These are phyloP conservation scores for Camponotus fellah DNA, from an alignment of 2,888 invertebrate genomes.

Conservation along the genomic window DNA sequence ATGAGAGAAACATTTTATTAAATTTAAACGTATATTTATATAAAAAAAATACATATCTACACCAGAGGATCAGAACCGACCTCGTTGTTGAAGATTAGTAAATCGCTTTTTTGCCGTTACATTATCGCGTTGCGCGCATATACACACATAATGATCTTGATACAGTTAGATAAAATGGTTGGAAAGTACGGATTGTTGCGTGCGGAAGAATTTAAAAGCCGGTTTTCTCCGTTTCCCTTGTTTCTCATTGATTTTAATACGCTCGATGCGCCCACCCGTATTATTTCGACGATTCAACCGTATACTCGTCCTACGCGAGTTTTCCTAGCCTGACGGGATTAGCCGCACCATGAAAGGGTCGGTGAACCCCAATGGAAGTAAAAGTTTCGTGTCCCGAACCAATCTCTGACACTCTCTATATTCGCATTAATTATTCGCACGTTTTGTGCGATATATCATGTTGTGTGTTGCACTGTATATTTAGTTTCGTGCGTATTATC, in stretches of 20 bases:
- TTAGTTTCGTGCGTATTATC: constrained; percentile 24
- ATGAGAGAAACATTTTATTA: neutral
- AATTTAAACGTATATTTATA: neutral
- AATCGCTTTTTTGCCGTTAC: constrained; percentile 9
- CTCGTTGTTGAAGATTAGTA: constrained; percentile 4
- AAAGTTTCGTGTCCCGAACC: constrained; percentile 37
- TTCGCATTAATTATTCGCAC: constrained; percentile 43
- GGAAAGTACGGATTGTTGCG: constrained; percentile 20
- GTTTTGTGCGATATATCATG: neutral
- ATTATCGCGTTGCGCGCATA: constrained; percentile 9
- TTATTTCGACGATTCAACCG: constrained; percentile 48
- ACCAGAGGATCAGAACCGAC: neutral
- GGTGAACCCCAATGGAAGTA: constrained; percentile 44
- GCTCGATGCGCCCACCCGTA: constrained; percentile 16
- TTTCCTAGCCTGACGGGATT: constrained; percentile 38
- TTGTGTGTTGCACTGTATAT: neutral
- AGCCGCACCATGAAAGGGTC: constrained; percentile 28
- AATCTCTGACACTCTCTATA: constrained; percentile 1
- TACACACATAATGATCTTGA: neutral
- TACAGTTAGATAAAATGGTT: constrained; percentile 35
- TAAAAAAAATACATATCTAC: neutral
- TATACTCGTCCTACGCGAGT: constrained; percentile 32
- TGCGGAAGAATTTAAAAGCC: constrained; percentile 12
- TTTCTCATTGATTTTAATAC: constrained; percentile 3
- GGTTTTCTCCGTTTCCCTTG: constrained; percentile 16